These are phyloP conservation scores for Strigamia crassipes DNA, from an alignment of 2,888 invertebrate genomes.

Conservation along the genomic window DNA sequence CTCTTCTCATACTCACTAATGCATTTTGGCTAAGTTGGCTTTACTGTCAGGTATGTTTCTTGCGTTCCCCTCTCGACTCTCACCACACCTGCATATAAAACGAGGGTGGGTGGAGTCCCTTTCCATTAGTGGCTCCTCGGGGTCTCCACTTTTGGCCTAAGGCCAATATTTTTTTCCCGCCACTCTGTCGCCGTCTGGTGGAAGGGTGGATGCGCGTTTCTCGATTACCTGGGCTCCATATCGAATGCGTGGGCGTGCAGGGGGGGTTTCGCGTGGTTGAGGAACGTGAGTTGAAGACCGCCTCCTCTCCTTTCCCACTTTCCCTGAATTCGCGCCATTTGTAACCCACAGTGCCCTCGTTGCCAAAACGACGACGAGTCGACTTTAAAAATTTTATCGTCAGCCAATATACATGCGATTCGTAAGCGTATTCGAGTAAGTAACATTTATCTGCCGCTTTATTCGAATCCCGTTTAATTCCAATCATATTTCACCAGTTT, in stretches of 20 bases:
- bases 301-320: not conserved
- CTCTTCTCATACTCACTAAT: conserved; percentile 20
- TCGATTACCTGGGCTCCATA: conserved; percentile 22
- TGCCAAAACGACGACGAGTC: not conserved
- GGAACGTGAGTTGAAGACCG: conserved; percentile 6
- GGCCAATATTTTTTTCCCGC: conserved; percentile 26
- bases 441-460: not conserved
- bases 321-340: conserved; percentile 4
- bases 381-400: not conserved
- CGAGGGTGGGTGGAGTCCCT: conserved; percentile 17
- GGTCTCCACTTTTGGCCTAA: conserved; percentile 27
- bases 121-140: conserved; percentile 24
- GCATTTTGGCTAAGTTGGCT: conserved; percentile 14
- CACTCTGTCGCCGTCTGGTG: conserved; percentile 24
- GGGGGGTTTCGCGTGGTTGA: not conserved
- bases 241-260: conserved; percentile 13
- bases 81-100: conserved; percentile 30
- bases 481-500: conserved; percentile 10
- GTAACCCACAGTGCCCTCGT: conserved; percentile 17
- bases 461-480: not conserved
- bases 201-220: conserved; percentile 14
- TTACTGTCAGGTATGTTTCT: conserved; percentile 7
- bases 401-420: conserved; percentile 14
- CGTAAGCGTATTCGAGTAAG: not conserved
- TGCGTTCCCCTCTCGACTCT: not conserved